phyloP scores from a whole-genome alignment of 1,140 invertebrate species.

The Oryctes rhinoceros region DNA sequence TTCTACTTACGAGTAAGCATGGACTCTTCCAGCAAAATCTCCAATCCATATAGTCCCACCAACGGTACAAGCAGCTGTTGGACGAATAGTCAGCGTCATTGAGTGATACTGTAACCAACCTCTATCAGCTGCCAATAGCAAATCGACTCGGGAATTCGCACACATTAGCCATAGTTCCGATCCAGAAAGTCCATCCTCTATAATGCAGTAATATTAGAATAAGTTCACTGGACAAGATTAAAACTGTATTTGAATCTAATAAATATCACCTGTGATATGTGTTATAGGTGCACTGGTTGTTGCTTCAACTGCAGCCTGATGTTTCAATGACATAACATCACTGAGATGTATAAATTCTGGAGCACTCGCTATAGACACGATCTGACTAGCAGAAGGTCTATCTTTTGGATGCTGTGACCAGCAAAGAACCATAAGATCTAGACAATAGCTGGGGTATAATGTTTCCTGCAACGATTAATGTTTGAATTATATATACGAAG shows the following conservation, averaged over 20 bases:
- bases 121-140: constrained; percentile 67
- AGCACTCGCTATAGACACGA: constrained; percentile 89
- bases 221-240: background rate
- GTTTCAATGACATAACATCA: constrained; percentile 78
- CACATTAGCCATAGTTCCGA: constrained; percentile 77
- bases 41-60: constrained; percentile 84
- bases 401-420: constrained; percentile 90
- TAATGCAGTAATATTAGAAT: constrained; percentile 41
- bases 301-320: constrained; percentile 67
- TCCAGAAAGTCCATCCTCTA: constrained; percentile 60
- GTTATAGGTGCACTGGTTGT: constrained; percentile 61
- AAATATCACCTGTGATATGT: constrained; percentile 56
- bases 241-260: background rate
- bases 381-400: constrained; percentile 91
- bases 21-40: constrained; percentile 80
- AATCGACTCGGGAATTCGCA: constrained; percentile 74
- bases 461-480: constrained; percentile 65
- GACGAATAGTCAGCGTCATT: constrained; percentile 65
- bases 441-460: constrained; percentile 86
- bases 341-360: constrained; percentile 92
- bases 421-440: constrained; percentile 95
- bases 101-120: constrained; percentile 69
- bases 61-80: constrained; percentile 74
- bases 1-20: constrained; percentile 75
- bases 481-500: constrained; percentile 13